Percentiles rank a stretch among this genome's conserved stretches.
Evolutionary conservation across 1,140 invertebrate genomes (phyloP).

Genomic region (Ruditapes philippinarum): DNA sequence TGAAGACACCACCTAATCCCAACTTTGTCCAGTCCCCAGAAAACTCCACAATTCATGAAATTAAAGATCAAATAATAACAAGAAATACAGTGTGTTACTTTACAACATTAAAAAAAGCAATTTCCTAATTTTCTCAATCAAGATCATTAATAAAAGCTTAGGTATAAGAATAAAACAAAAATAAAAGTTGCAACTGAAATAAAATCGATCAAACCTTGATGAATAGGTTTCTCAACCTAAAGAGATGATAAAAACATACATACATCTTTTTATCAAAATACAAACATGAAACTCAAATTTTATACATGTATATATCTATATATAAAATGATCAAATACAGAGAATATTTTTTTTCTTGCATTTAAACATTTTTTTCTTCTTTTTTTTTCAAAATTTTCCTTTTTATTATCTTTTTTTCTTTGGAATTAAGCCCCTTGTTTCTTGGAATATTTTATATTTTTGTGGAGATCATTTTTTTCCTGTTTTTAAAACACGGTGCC

Average conservation of each 20-base stretch:
- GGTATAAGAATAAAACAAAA: too few species aligned
- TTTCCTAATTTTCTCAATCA: too few species aligned
- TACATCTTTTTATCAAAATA: background rate
- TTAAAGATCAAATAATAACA: too few species aligned
- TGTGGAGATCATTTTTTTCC: conserved; percentile 49
- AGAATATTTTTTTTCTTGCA: conserved; percentile 39
- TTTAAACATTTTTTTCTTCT: conserved; percentile 17
- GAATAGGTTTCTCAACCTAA: background rate
- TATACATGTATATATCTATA: background rate
- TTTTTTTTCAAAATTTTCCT: conserved; percentile 23
- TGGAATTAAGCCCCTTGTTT: conserved; percentile 42
- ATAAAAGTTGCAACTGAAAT: too few species aligned
- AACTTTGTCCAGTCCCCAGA: too few species aligned
- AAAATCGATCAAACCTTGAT: too few species aligned
- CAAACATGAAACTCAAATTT: background rate
- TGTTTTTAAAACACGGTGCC: conserved; percentile 28
- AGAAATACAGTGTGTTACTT: too few species aligned
- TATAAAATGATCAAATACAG: conserved; percentile 28
- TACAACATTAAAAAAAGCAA: too few species aligned
- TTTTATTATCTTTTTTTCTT: conserved; percentile 61
- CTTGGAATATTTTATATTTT: conserved; percentile 39
- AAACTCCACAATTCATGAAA: too few species aligned
- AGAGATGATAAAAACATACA: conserved; percentile 17
- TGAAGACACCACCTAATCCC: too few species aligned
- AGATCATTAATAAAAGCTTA: too few species aligned